Percentiles rank a stretch among this genome's conserved stretches.
These are phyloP conservation scores for Trachythela sp. DNA, from an alignment of 64 coral and sea anemone genomes.

Conservation along the genomic window DNA sequence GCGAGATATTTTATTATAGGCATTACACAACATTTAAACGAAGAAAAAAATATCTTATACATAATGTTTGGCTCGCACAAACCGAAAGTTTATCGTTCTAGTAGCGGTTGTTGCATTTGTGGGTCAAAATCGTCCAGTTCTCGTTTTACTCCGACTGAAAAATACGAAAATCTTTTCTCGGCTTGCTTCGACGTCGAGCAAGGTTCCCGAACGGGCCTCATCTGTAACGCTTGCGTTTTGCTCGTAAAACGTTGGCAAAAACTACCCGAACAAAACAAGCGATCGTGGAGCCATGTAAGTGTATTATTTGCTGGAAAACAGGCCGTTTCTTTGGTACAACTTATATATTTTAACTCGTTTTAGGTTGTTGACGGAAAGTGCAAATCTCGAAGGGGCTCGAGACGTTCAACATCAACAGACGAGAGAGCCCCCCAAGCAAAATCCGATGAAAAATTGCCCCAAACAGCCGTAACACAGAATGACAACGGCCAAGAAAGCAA, in stretches of 20 bases:
- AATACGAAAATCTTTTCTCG: conserved; percentile 83
- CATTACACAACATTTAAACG: background rate
- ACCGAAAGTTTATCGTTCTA: conserved; percentile 79
- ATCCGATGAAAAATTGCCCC: background rate
- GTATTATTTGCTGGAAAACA: background rate
- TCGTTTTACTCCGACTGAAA: conserved; percentile 79
- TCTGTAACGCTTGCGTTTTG: conserved; percentile 96
- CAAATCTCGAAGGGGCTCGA: background rate
- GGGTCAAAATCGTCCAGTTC: conserved; percentile 97
- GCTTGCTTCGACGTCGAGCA: conserved; percentile 80
- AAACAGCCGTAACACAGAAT: background rate
- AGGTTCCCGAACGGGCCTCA: conserved; percentile 62
- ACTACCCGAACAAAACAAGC: conserved; percentile 65
- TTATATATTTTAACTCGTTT: background rate
- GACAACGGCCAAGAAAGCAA: background rate
- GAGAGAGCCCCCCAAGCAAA: background rate
- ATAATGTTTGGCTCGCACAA: conserved; percentile 84
- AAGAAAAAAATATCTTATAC: background rate
- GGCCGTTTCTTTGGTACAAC: background rate
- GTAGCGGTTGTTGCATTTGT: conserved; percentile 91
- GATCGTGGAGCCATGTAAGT: conserved; percentile 97
- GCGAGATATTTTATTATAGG: background rate
- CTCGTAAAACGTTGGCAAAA: conserved; percentile 92
- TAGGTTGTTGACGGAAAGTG: conserved; percentile 8
- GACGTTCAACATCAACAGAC: background rate